Evolutionary conservation across 2,113 vertebrate genomes (phyloP).

Genomic region (Psophia crepitans): DNA sequence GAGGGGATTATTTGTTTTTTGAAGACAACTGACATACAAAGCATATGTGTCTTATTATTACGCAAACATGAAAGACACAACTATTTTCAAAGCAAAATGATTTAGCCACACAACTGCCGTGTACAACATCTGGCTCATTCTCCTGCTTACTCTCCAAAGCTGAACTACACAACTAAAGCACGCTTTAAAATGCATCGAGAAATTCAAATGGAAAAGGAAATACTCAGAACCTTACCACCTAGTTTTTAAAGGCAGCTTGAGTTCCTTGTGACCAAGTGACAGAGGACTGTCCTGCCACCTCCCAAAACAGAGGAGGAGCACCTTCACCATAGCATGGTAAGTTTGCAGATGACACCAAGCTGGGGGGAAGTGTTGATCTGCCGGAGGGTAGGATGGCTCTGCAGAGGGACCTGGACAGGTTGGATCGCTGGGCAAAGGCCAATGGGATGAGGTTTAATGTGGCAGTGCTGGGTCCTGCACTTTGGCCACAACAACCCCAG

Average conservation of each 20-base stretch:
- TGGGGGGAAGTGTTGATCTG: no score
- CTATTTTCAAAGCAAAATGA: background rate
- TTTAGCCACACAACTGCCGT: background rate
- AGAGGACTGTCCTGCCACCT: background rate
- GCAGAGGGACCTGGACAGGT: no score
- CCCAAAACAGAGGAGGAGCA: accelerated
- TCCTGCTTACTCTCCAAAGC: background rate
- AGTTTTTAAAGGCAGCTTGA: background rate
- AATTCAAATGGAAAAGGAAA: background rate
- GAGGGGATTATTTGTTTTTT: background rate
- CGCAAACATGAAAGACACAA: background rate
- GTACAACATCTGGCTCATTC: background rate
- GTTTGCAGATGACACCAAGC: no score
- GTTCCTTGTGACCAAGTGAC: background rate
- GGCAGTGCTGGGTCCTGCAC: no score
- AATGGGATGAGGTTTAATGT: no score
- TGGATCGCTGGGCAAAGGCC: no score
- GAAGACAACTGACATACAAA: background rate
- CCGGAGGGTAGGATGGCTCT: no score
- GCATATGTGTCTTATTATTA: background rate
- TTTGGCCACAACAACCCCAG: no score
- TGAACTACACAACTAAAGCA: background rate
- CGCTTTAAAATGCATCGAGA: background rate
- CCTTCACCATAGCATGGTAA: accelerated
- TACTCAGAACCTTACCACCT: background rate